Base-by-base conservation (phyloP, 2,888 invertebrate genomes). In the Plagiodera versicolora region DNA sequence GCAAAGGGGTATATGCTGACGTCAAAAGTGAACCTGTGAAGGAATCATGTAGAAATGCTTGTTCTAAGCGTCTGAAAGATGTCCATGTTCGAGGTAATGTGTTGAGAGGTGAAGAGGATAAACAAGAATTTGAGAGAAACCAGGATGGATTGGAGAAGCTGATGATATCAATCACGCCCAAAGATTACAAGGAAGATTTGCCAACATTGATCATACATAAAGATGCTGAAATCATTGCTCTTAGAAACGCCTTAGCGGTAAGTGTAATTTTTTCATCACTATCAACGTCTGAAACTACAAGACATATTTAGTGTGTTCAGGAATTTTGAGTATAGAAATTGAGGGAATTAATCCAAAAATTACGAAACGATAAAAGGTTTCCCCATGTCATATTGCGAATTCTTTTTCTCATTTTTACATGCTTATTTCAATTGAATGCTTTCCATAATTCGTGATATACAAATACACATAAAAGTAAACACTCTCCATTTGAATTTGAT, bases 201-300 rank as follows among this genome's bases (percentile, higher is more conserved):
- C 55, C 60, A 6, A 39, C 58, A 1, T 32, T 60, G 24, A 53
- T 63, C 20, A 58, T 59, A 10, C 62, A 61, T 45, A 65, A 65
- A 50, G 60, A 60, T 30, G 51, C 61, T 35, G 65, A 65, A 57
- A 65, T 58, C 9, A 20, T 62, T 18, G 62, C 65, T 5, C 46
- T 65, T 14, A 65, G 49, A 30, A 53, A 62, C 18, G 62, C 60
- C n/a, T 39, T 65, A 32, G 48, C 46, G 39, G 65, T 65, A 56
- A 65, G 62, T n/a, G n/a, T n/a, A n/a, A n/a, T n/a, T n/a, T n/a
- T n/a, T n/a, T n/a, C n/a, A n/a, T n/a, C n/a, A n/a, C n/a, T n/a
- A n/a, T n/a, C n/a, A n/a, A n/a, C n/a, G n/a, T n/a, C n/a, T n/a
- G n/a, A n/a, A n/a, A n/a, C n/a, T n/a, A n/a, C n/a, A n/a, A n/a